These are phyloP conservation scores for Periophthalmus modestus DNA, from an alignment of 2,113 vertebrate species.

Conservation along the genomic window DNA sequence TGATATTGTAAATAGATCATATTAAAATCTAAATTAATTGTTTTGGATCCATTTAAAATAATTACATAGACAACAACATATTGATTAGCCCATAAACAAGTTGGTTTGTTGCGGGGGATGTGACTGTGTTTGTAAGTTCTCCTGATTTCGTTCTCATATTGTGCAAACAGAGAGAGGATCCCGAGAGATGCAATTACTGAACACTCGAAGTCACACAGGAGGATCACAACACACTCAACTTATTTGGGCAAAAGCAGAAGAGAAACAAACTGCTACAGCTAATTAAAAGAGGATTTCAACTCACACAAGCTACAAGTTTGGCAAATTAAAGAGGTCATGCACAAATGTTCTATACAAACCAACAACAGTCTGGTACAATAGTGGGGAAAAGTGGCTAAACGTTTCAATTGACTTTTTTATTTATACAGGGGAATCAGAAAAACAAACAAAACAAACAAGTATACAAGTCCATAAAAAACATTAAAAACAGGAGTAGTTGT, in stretches of 20 bases:
- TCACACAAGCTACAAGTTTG: neutral
- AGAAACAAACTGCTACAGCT: neutral
- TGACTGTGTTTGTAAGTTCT: constrained; percentile 1
- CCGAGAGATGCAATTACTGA: constrained; percentile 3
- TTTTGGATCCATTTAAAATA: too few relatives aligned
- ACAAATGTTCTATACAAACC: neutral
- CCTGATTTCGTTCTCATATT: neutral
- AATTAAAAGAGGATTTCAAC: constrained; percentile 3
- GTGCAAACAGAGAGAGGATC: neutral
- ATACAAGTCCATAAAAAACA: too few relatives aligned
- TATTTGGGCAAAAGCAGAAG: constrained; percentile 6
- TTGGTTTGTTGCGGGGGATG: neutral
- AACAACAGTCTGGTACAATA: neutral
- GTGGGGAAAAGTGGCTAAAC: neutral
- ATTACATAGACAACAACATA: neutral
- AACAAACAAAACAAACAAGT: too few relatives aligned
- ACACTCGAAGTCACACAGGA: neutral
- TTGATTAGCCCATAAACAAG: neutral
- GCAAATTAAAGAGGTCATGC: neutral
- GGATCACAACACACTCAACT: neutral
- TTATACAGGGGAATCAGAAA: too few relatives aligned
- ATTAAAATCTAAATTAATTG: too few relatives aligned
- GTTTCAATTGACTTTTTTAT: neutral
- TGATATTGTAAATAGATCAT: too few relatives aligned
- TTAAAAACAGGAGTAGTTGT: too few relatives aligned